A percentile compares a stretch with the other conserved stretches of the same genome.
Evolutionary conservation across 2,113 vertebrate species (phyloP).

Genomic region (Hydrolagus affinis): DNA sequence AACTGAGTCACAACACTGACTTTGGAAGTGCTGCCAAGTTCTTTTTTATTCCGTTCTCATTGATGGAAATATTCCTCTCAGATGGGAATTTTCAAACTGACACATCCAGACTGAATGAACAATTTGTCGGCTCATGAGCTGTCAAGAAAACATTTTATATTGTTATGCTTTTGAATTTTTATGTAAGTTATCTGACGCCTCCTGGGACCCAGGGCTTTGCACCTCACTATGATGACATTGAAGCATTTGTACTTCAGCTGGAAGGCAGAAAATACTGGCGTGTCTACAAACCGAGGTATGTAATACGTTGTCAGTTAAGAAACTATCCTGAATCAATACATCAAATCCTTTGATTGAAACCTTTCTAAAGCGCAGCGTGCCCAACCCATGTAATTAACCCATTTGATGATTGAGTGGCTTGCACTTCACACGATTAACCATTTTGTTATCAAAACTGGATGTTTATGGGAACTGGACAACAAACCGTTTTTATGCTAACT

Average conservation of each 20-base stretch:
- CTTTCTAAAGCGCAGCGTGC: too few relatives aligned
- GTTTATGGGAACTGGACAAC: too few relatives aligned
- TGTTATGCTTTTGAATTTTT: not conserved
- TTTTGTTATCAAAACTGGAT: not conserved
- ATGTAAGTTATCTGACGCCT: constrained; percentile 77
- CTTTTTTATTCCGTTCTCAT: not conserved
- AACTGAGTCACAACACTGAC: not conserved
- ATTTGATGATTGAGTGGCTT: not conserved
- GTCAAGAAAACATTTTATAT: not conserved
- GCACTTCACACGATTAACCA: not conserved
- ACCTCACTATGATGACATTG: constrained; percentile 94
- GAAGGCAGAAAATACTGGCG: constrained; percentile 92
- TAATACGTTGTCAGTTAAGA: not conserved
- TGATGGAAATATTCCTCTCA: not conserved
- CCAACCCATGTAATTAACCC: not conserved
- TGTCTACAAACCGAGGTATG: constrained; percentile 74
- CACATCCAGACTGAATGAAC: not conserved
- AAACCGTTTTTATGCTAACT: not conserved
- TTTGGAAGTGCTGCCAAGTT: not conserved
- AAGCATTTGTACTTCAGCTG: constrained; percentile 89
- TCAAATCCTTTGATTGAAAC: not conserved
- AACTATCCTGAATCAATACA: not conserved
- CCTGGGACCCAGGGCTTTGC: constrained; percentile 86
- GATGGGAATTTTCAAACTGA: not conserved
- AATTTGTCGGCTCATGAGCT: not conserved